phyloP scores from a whole-genome alignment of 1,140 invertebrate genomes.

The Druon quercuslanigerum region DNA sequence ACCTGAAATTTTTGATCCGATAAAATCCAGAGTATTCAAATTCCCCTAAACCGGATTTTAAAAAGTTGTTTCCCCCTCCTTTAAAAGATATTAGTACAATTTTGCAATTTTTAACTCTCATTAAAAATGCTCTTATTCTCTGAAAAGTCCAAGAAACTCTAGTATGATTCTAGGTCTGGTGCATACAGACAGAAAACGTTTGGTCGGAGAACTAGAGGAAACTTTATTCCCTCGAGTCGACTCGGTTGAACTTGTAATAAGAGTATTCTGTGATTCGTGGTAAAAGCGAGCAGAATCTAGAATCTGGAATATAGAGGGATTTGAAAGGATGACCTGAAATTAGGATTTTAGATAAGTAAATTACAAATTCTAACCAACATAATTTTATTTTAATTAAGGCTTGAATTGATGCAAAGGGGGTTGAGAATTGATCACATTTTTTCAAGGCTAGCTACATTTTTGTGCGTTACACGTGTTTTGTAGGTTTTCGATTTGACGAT shows the following conservation, averaged over 20 bases:
- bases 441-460: too few species aligned
- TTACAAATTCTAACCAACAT: too few species aligned
- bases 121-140: background rate
- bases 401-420: too few species aligned
- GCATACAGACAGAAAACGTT: background rate
- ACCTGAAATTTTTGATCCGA: too few species aligned
- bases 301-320: background rate
- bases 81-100: too few species aligned
- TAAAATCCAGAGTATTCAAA: too few species aligned
- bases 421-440: too few species aligned
- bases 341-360: background rate
- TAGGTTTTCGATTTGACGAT: too few species aligned
- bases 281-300: background rate
- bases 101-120: background rate
- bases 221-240: slow-evolving; percentile 6
- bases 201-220: background rate
- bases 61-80: too few species aligned
- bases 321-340: slow-evolving; percentile 23
- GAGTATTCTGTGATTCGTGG: background rate
- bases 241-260: slow-evolving; percentile 19
- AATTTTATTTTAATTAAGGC: too few species aligned
- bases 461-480: too few species aligned
- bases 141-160: background rate
- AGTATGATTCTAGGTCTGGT: background rate
- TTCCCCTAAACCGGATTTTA: too few species aligned